These are phyloP conservation scores for Sepioteuthis lessoniana DNA, from an alignment of 2,888 invertebrate species.

Conservation along the genomic window DNA sequence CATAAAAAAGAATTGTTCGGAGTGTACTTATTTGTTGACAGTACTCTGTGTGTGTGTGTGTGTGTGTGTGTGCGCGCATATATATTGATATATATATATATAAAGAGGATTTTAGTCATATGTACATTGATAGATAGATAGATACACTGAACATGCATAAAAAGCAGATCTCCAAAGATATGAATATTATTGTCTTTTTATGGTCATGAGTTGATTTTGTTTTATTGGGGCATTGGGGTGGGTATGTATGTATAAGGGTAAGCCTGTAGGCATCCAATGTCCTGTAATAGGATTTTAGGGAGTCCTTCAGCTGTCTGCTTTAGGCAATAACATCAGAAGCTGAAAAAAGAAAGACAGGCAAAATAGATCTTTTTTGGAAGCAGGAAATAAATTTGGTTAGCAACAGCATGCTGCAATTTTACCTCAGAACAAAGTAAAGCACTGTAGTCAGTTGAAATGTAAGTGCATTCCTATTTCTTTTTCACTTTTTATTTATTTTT, in stretches of 20 bases:
- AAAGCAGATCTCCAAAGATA: background rate
- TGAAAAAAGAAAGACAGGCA: background rate
- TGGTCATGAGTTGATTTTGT: background rate
- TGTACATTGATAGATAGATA: too few species aligned
- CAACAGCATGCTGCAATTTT: background rate
- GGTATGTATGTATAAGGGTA: background rate
- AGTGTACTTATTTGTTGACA: too few species aligned
- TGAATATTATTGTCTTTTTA: conserved; percentile 25
- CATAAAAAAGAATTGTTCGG: too few species aligned
- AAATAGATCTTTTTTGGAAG: background rate
- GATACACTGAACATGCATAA: background rate
- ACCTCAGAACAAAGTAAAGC: background rate
- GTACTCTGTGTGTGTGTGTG: too few species aligned
- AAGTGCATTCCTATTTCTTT: background rate
- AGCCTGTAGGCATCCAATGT: background rate
- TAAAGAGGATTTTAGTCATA: too few species aligned
- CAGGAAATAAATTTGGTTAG: conserved; percentile 9
- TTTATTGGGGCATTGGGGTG: too few species aligned
- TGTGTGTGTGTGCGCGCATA: too few species aligned
- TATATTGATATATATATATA: too few species aligned
- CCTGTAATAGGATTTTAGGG: background rate
- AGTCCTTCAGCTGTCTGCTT: conserved; percentile 8
- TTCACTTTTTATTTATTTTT: background rate
- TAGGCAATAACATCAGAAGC: background rate
- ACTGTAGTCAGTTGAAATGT: background rate